Evolutionary conservation across 2,888 invertebrate species (phyloP), one percentile per base, ranked within the genome.

Genomic region (Elmis aenea): DNA sequence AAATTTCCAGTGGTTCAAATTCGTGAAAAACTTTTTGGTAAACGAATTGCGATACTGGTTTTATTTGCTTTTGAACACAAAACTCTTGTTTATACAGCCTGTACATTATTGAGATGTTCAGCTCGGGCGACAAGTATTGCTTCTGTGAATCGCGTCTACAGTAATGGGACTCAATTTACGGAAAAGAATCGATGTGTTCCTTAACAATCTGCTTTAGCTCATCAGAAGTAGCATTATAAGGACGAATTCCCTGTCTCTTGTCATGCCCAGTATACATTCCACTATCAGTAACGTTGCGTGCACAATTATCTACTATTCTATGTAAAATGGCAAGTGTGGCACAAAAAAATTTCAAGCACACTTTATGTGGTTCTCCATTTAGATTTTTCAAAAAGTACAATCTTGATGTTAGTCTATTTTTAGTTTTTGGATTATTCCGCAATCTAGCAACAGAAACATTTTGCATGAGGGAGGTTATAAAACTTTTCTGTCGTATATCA

Each of bases 291-390:
- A 22, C 15, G 10, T 13, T 23, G n/a, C 23, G 8, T 20, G 14
- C 10, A 10, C 31, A 23, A 8, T 13, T 31, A 15, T 23, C 31
- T 10, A 31, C 23, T 13, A 31, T 11, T 13, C 31, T 10, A 10
- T 31, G 31, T 3, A 23, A 31, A 8, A 31, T 23, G 3, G 31
- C 22, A 23, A 23, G 23, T 10, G 23, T 31, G 12, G 2, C 10
- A 20, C 31, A 31, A 14, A 31, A 22, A 23, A 23, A 12, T 5
- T 23, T 31, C 23, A 22, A 14, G 10, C 31, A 31, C 15, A 21
- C 22, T 13, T 22, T 11, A 2, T 18, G 9, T 9, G 13, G n/a
- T 30, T 5, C 13, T 10, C 30, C 22, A 13, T 11, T 12, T 10
- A 22, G 13, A 20, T 21, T n/a, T 26, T 9, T 30, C 16, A 21